These are phyloP conservation scores for Phodopus roborovskii DNA, from an alignment of 2,113 vertebrate species.

Conservation along the genomic window DNA sequence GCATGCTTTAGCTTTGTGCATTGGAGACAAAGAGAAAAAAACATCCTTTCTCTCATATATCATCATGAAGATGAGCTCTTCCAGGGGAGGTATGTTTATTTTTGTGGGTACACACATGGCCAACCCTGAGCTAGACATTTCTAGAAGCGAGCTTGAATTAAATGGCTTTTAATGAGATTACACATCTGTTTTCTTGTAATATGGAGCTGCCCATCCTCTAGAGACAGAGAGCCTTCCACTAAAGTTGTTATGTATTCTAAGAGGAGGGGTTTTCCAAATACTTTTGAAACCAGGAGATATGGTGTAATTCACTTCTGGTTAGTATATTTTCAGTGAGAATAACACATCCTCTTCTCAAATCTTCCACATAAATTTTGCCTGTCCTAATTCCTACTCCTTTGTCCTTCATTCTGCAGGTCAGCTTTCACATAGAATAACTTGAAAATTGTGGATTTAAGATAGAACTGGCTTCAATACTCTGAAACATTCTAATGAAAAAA, in stretches of 20 bases:
- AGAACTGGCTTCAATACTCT: not conserved
- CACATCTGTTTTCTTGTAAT: not conserved
- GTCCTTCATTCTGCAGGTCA: not conserved
- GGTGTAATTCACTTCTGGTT: not conserved
- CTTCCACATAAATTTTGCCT: not conserved
- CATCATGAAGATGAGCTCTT: not conserved
- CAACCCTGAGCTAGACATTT: not conserved
- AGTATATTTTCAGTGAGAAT: not conserved
- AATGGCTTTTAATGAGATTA: not conserved
- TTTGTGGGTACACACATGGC: not conserved
- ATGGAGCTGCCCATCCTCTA: not conserved
- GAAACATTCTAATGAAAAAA: not conserved
- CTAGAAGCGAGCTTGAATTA: not conserved
- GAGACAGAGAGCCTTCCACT: not conserved
- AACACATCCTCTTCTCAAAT: not conserved
- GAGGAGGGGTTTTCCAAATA: not conserved
- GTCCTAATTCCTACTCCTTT: not conserved
- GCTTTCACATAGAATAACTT: not conserved
- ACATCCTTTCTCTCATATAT: not conserved
- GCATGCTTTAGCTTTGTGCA: not conserved
- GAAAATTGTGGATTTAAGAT: not conserved
- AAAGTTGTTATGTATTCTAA: not conserved
- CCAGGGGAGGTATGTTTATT: not conserved
- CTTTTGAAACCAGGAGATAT: not conserved
- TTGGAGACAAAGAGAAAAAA: not conserved